A percentile compares a stretch with the other conserved stretches of the same genome.
Conservation (phyloP, 2,113 vertebrate genomes). For the Ciconia boyciana region DNA sequence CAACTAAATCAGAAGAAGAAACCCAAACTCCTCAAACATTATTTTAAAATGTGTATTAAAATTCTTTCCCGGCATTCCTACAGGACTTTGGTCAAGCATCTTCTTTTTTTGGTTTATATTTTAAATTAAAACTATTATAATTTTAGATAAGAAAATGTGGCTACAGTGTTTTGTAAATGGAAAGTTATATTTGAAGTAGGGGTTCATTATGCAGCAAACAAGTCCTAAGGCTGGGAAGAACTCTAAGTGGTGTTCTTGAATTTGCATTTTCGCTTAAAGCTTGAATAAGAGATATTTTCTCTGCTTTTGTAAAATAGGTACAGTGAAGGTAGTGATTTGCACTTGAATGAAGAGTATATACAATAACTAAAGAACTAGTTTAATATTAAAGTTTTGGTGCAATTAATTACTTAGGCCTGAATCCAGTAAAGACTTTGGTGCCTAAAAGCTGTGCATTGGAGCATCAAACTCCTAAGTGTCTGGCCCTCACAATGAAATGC, state of each 20-base stretch:
- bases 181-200: background rate
- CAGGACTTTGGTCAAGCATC: background rate
- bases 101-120: background rate
- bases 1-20: background rate
- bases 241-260: background rate
- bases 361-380: background rate
- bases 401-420: background rate
- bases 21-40: background rate
- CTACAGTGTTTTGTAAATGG: background rate
- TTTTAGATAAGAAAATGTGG: background rate
- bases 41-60: background rate
- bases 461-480: background rate
- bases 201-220: background rate
- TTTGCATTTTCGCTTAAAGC: conserved; percentile 37
- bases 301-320: background rate
- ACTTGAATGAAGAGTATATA: background rate
- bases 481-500: background rate
- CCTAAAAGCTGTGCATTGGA: background rate
- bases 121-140: background rate
- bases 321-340: background rate
- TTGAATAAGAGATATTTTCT: conserved; percentile 1
- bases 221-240: background rate
- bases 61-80: background rate
- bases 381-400: background rate
- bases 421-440: background rate